A percentile compares a stretch with the other conserved stretches of the same genome.
These are phyloP conservation scores for Agrilus mali DNA, from an alignment of 2,888 invertebrate genomes.

Conservation along the genomic window DNA sequence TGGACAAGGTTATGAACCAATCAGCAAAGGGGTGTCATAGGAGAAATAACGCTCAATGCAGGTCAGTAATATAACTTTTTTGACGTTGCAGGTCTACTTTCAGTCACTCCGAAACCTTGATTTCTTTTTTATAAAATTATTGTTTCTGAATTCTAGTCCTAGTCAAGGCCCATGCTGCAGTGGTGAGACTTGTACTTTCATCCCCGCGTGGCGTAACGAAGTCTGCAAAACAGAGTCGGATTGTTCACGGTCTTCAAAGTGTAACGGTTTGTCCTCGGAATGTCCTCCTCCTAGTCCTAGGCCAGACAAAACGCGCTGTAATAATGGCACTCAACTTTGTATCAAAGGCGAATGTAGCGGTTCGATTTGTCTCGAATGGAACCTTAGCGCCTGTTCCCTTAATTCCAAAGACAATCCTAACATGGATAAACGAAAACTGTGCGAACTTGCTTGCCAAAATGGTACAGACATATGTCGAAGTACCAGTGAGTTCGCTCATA, in stretches of 20 bases:
- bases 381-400: slow-evolving; percentile 89
- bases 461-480: slow-evolving; percentile 71
- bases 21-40: slow-evolving; percentile 72
- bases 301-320: slow-evolving; percentile 87
- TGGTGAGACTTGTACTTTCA: slow-evolving; percentile 64
- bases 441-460: slow-evolving; percentile 94
- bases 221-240: slow-evolving; percentile 77
- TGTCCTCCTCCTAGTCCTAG: slow-evolving; percentile 78
- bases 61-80: slow-evolving; percentile 34
- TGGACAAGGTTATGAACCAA: slow-evolving; percentile 53
- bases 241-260: slow-evolving; percentile 78
- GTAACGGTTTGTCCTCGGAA: slow-evolving; percentile 72
- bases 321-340: slow-evolving; percentile 81
- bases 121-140: no score
- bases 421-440: slow-evolving; percentile 73
- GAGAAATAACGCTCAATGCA: slow-evolving; percentile 66
- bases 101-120: no score
- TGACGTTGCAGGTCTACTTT: no score
- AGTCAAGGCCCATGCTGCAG: slow-evolving; percentile 97
- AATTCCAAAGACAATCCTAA: slow-evolving; percentile 65
- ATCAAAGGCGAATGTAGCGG: slow-evolving; percentile 86
- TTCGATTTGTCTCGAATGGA: slow-evolving; percentile 91
- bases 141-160: slow-evolving; percentile 50
- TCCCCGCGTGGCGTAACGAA: slow-evolving; percentile 47
- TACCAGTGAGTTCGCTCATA: slow-evolving; percentile 72